Evolutionary conservation across 2,797 vertebrate species (phyloP).

Genomic region (Peromyscus aztecus): DNA sequence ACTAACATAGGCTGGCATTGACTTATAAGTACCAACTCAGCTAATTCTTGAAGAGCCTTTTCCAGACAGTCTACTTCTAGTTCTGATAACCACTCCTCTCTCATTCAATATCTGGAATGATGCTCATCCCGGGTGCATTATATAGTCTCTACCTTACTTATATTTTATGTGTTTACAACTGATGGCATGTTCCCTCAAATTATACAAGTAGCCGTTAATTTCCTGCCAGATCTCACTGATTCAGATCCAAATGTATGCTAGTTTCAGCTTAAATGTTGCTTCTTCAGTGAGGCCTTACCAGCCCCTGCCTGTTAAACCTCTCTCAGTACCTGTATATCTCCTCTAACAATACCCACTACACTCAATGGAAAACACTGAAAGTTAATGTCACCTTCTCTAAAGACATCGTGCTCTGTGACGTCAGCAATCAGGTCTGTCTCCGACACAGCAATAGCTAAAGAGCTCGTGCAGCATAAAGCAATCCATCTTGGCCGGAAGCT

Average conservation of each 20-base stretch:
- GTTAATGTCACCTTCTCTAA: neutral
- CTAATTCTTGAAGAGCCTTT: neutral
- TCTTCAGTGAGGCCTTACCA: neutral
- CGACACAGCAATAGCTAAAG: neutral
- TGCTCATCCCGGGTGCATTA: neutral
- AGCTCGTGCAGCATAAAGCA: neutral
- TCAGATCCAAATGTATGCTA: slow-evolving; percentile 14
- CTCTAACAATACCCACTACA: neutral
- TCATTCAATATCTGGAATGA: neutral
- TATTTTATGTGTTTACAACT: slow-evolving; percentile 24
- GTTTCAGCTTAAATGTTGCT: neutral
- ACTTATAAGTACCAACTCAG: neutral
- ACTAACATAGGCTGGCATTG: neutral
- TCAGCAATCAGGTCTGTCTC: neutral
- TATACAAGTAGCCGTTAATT: neutral
- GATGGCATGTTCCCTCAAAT: neutral
- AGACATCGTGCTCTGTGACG: neutral
- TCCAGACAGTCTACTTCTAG: neutral
- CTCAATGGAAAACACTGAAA: neutral
- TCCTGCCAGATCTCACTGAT: neutral
- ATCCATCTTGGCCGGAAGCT: neutral
- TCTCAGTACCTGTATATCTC: neutral
- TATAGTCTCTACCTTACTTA: neutral
- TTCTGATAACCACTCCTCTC: neutral
- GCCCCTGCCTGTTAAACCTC: neutral